phyloP scores from a whole-genome alignment of 2,797 vertebrate species.

The Macropodus opercularis region DNA sequence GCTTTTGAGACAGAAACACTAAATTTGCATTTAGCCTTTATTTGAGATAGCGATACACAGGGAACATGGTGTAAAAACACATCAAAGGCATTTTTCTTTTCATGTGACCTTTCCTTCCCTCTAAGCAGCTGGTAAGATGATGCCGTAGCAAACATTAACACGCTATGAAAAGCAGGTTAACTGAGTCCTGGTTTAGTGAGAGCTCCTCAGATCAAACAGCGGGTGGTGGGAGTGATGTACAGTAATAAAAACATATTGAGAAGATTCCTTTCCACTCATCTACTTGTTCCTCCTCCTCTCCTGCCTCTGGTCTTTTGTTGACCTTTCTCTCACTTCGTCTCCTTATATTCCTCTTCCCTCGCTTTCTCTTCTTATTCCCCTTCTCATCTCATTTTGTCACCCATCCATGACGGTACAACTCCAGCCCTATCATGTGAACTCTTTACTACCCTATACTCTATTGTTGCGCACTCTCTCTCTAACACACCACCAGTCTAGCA shows the following conservation, averaged over 20 bases:
- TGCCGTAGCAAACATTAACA: not conserved
- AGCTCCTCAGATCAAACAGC: not conserved
- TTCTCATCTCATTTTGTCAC: conserved; percentile 56
- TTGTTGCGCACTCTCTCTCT: conserved; percentile 22
- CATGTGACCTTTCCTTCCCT: conserved; percentile 29
- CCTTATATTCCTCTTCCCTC: not conserved
- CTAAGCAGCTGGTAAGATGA: conserved; percentile 8
- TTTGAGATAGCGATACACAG: not conserved
- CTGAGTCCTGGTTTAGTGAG: not conserved
- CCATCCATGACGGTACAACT: conserved; percentile 53
- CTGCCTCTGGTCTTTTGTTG: not conserved
- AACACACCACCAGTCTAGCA: conserved; percentile 71
- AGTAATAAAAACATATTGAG: not conserved
- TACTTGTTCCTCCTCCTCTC: not conserved
- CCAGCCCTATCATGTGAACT: conserved; percentile 46
- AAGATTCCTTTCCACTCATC: not conserved
- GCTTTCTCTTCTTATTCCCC: conserved; percentile 37
- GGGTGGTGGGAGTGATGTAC: not conserved
- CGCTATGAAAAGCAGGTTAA: not conserved
- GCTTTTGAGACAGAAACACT: not conserved
- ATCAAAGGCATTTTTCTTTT: conserved; percentile 14
- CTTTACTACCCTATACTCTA: conserved; percentile 26
- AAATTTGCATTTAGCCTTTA: not conserved
- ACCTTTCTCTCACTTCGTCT: not conserved
- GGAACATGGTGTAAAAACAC: conserved; percentile 5